Evolutionary conservation across 2,888 invertebrate species (phyloP), one percentile per base, ranked within the genome.

Genomic region (Pristionchus arcanus): DNA sequence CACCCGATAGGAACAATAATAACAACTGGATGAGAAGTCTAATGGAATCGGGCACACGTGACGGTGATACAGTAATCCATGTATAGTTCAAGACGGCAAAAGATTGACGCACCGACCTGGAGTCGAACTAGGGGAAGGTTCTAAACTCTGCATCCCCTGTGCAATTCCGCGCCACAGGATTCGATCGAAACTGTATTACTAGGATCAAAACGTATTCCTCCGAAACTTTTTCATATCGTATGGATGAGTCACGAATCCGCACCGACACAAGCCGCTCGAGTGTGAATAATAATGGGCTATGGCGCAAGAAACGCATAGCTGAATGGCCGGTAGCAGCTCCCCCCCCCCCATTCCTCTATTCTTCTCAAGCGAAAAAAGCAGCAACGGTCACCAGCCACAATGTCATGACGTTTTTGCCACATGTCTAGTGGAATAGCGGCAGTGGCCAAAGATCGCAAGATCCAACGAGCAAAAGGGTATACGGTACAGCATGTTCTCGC

Each of bases 261-360:
- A 42, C 34, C 31, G 34, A 7, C 42, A 9, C n/a, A 49, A 53
- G 0, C 16, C 81, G 49, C 49, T 53, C 81, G 53, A 42, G 81
- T 81, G 81, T 81, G 81, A 81, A 85, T 63, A 81, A 85, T 63
- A 85, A 85, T 63, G 55, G 66, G 53, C 28, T 63, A 59, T 31
- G 5, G 55, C 55, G 85, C 63, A 85, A 85, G 59, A 66, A 37
- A 59, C 28, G 25, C 25, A 16, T 15, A 0, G 55, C 34, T 49
- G 53, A 55, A 83, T 55, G 25, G 83, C 53, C 55, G 74, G 74
- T 74, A 74, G 74, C 74, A n/a, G 9, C 28, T 28, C 5, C 15
- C 28, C 11, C n/a, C n/a, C n/a, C n/a, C n/a, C n/a, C n/a, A n/a
- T 42, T 74, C 63, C n/a, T 25, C 11, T 74, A 21, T 74, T 37